Base-by-base conservation (phyloP, 2,113 vertebrate genomes). In the Podarcis cretensis region DNA sequence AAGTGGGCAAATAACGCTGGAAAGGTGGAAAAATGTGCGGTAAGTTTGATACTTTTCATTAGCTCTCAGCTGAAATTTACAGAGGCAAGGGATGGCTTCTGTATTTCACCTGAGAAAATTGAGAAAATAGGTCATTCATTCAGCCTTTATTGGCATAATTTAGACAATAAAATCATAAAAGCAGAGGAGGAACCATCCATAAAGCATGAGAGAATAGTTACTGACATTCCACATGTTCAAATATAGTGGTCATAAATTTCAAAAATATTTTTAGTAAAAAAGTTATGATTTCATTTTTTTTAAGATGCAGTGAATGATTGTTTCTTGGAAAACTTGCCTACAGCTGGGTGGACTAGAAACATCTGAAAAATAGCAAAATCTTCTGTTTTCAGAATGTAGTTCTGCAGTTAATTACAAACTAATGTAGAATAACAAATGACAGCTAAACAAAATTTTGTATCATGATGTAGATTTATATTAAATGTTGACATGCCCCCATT, bases 1-100 rank as follows among this genome's bases (percentile, higher is more conserved):
- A 99, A 99, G 94, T 99, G 99, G 99, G 99, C 99, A 23, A 99
- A 99, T 96, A 99, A 99, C 94, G 99, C 99, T 48, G 99, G 98
- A 37, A 99, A 99, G 94, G 99, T 99, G 93, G 99, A 99, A 95
- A 99, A 99, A 91, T 99, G 99, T 96, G 99, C 99, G 97, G 99
- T 99, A 97, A 95, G 99, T 98, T 66, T 81, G 48, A 81, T 25
- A 57, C 32, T 59, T 20, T 59, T 35, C 6, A 83, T 78, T 43
- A 37, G 6, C 30, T 83, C 16, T 1, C 37, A 65, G 32, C 2
- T 83, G 37, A 75, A 82, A 32, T 65, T 75, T 48, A 66, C 63
- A 10, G 13, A 43, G 65, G 6, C 30, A 66, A 48, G 35, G 59
- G 59, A 37, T 48, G 37, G 35, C 13, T 75, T 18, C 27, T 87